Evolutionary conservation across 2,888 invertebrate species (phyloP).

Genomic region (Xestobium rufovillosum): DNA sequence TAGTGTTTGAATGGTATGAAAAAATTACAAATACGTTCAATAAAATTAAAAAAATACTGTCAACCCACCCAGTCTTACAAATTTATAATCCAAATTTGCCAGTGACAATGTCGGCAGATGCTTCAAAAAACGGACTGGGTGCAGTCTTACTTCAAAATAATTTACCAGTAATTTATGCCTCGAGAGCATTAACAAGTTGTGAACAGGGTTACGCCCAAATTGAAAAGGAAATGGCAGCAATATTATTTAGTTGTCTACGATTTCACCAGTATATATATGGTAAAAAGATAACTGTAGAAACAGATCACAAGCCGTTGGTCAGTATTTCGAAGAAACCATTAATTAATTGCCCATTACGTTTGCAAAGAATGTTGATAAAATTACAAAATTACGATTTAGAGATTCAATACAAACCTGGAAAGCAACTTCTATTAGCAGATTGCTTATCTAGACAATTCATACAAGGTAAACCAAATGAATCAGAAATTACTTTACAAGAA

Average conservation of each 20-base stretch:
- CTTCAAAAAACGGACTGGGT: slow-evolving; percentile 10
- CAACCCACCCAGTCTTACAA: slow-evolving; percentile 10
- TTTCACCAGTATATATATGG: slow-evolving; percentile 13
- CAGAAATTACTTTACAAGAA: slow-evolving; percentile 6
- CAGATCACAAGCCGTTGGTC: slow-evolving; percentile 12
- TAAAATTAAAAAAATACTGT: slow-evolving; percentile 8
- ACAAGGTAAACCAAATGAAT: slow-evolving; percentile 3
- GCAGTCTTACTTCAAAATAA: slow-evolving; percentile 10
- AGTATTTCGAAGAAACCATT: slow-evolving; percentile 12
- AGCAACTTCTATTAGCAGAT: slow-evolving; percentile 15
- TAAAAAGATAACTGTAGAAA: slow-evolving; percentile 9
- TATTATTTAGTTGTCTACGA: slow-evolving; percentile 7
- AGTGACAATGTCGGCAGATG: slow-evolving; percentile 10
- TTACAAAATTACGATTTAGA: slow-evolving; percentile 16
- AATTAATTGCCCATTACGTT: slow-evolving; percentile 4
- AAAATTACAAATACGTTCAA: slow-evolving; percentile 8
- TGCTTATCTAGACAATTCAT: slow-evolving; percentile 11
- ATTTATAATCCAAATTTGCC: slow-evolving; percentile 9
- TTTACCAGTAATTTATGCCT: slow-evolving; percentile 10
- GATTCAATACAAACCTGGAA: slow-evolving; percentile 13
- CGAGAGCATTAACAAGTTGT: slow-evolving; percentile 10
- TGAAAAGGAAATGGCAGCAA: slow-evolving; percentile 10
- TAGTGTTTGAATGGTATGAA: slow-evolving; percentile 10
- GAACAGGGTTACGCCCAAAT: slow-evolving; percentile 13
- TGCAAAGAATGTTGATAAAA: neutral